A percentile compares a stretch with the other conserved stretches of the same genome.
Evolutionary conservation across 2,797 vertebrate genomes (phyloP).

Genomic region (Salarias fasciatus): DNA sequence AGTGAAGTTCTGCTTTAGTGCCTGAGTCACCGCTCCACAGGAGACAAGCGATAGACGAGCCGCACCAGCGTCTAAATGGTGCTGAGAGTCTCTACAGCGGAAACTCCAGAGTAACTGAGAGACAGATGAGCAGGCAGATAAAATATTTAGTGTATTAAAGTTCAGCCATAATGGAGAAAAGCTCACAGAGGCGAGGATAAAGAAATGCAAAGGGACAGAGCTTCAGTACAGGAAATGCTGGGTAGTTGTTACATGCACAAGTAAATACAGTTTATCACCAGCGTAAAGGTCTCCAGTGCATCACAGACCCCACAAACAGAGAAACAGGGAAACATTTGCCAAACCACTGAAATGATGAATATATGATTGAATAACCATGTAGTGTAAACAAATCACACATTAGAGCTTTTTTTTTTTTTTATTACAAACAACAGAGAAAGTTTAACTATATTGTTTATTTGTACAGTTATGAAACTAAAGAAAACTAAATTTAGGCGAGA

Average conservation of each 20-base stretch:
- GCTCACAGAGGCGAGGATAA: neutral
- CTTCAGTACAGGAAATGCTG: neutral
- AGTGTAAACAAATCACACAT: too few relatives aligned
- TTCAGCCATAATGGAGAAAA: neutral
- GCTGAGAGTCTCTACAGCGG: slow-evolving; percentile 19
- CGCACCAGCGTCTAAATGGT: neutral
- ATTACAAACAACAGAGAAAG: too few relatives aligned
- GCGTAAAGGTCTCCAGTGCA: neutral
- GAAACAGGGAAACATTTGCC: neutral
- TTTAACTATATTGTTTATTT: too few relatives aligned
- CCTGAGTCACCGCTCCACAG: slow-evolving; percentile 34
- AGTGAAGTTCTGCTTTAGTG: slow-evolving; percentile 18
- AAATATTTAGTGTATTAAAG: slow-evolving; percentile 48
- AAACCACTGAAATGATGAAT: neutral
- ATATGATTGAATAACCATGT: too few relatives aligned
- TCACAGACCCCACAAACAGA: neutral
- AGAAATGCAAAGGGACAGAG: neutral
- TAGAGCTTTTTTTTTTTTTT: too few relatives aligned
- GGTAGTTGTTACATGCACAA: neutral
- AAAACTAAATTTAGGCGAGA: too few relatives aligned
- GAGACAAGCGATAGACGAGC: slow-evolving; percentile 17
- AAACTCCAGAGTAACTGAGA: slow-evolving; percentile 13
- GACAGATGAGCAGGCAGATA: slow-evolving; percentile 27
- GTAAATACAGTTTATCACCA: neutral
- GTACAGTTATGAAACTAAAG: too few relatives aligned